Evolutionary conservation across 2,888 invertebrate species (phyloP), one percentile per base, ranked within the genome.

Genomic region (Mycogona germanica): DNA sequence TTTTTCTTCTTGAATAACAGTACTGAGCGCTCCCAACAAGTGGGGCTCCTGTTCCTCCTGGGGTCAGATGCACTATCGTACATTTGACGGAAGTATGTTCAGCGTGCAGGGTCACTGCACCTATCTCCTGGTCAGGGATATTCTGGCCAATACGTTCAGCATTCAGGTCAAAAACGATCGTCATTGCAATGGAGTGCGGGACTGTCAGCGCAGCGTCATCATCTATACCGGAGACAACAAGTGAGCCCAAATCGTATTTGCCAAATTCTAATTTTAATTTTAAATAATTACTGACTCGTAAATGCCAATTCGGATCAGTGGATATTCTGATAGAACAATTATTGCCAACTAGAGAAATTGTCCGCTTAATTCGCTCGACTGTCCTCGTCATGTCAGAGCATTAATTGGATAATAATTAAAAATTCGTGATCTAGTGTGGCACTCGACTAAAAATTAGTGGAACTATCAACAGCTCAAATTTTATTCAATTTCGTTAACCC

Each of bases 1-100:
- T n/a, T n/a, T n/a, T n/a, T n/a, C n/a, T n/a, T n/a, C n/a, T n/a
- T n/a, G n/a, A n/a, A n/a, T n/a, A n/a, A n/a, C n/a, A 44, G 35
- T 40, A 3, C 7, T 30, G 45, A 46, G 26, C 23, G 38, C 35
- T 32, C 19, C 47, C 12, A 46, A n/a, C 26, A 46, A 53, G 1
- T 59, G 53, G 29, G 82, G 83, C 0, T 75, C 77, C 12, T 91
- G 91, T 63, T 77, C 82, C 53, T 79, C 81, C 2, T 91, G 89
- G 89, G 80, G 81, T 25, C 84, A 83, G 30, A 74, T 76, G 17
- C 87, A 88, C 69, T 82, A 82, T 62, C 84, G 87, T 68, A 87
- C 88, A 0, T 89, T 89, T 64, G 88, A 91, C 70, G 87, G 87
- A 6, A 76, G 78, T 62, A 76, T 87, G 63, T 73, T 61, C 66